phyloP scores from a whole-genome alignment of 2,797 vertebrate species.

The Anniella stebbinsi region DNA sequence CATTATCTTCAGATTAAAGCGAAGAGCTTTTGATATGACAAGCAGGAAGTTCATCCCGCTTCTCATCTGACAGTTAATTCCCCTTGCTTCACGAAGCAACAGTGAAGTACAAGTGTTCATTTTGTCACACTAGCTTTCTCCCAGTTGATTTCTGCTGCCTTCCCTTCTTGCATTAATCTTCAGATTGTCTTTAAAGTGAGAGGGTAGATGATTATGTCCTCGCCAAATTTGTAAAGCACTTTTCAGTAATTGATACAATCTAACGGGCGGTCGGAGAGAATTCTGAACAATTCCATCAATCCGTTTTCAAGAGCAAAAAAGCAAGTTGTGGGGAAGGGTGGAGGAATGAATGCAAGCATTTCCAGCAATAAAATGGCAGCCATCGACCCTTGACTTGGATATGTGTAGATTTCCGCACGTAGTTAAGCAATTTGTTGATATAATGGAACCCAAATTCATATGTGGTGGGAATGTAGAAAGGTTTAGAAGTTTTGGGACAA shows the following conservation, averaged over 20 bases:
- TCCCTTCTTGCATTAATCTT: constrained; percentile 60
- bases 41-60: constrained; percentile 68
- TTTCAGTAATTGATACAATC: constrained; percentile 69
- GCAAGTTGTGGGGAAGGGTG: neutral
- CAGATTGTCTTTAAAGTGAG: constrained; percentile 65
- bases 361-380: constrained; percentile 32
- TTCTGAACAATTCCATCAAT: constrained; percentile 58
- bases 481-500: no score
- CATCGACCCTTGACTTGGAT: constrained; percentile 23
- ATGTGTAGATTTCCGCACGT: constrained; percentile 49
- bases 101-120: constrained; percentile 67
- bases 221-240: constrained; percentile 59
- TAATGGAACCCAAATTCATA: no score
- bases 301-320: constrained; percentile 45
- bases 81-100: constrained; percentile 43
- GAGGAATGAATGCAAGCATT: constrained; percentile 31
- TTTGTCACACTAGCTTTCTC: constrained; percentile 64
- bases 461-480: no score
- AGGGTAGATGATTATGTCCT: constrained; percentile 63
- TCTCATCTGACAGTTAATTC: constrained; percentile 74
- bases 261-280: constrained; percentile 47
- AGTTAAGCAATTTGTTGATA: no score
- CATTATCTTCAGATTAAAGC: constrained; percentile 73
- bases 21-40: constrained; percentile 75
- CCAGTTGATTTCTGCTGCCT: constrained; percentile 48